Base-by-base conservation (phyloP, 53 echinoderm and acorn worm species). In the Echinarachnius parma region DNA sequence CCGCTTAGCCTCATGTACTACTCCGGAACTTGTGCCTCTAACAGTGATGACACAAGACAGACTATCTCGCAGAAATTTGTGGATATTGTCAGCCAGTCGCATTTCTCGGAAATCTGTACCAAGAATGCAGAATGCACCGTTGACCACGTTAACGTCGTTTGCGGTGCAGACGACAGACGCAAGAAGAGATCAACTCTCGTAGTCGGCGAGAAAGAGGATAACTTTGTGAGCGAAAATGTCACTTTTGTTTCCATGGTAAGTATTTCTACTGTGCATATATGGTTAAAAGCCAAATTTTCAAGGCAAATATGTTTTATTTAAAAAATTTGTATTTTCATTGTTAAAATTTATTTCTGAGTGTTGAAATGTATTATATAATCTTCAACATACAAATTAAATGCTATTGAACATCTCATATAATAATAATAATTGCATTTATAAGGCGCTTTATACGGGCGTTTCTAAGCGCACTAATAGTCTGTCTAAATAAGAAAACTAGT, bases 1-100 rank as follows among this genome's bases (percentile, higher is more conserved):
- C 59, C 56, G 11, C 62, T 74, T 31, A 67, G 34, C 44, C 50
- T 79, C 18, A 74, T 78, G 56, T 85, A 85, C 48, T 85, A 46
- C 47, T 62, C 59, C 23, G 85, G 85, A 31, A 53, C 62, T n/a
- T 85, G 85, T 33, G 20, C 44, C 10, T 7, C 9, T 18, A 32
- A 46, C 9, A 23, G 26, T n/a, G n/a, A n/a, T 15, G 61, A 61
- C n/a, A 57, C 75, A 4, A 59, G 46, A 8, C 20, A 61, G 5
- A 32, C 32, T 50, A 80, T 85, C 56, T 62, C 64, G 48, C 47
- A 64, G 75, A 61, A 75, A 47, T 85, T 80, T 48, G 53, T 85
- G 23, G 21, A 36, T 49, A 53, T 83, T 21, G 56, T 58, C 57
- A 72, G 19, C 23, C 28, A 72, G 28, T 56, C 74, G 7, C 2